These are phyloP conservation scores for Drymodes brunneopygia DNA, from an alignment of 2,113 vertebrate species.

Conservation along the genomic window DNA sequence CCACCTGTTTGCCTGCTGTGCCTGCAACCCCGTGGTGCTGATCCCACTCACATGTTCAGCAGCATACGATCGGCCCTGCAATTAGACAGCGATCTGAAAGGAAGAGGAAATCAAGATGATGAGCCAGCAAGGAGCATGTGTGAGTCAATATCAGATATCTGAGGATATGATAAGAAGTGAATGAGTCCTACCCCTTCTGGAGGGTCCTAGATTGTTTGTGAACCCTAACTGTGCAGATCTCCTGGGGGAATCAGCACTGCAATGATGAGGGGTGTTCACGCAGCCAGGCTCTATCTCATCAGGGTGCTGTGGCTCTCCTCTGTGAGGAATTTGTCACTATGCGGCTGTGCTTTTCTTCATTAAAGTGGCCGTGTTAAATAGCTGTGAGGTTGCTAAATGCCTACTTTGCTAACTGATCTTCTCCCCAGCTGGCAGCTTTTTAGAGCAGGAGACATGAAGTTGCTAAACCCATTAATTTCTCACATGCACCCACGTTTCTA, in stretches of 20 bases:
- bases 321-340: not conserved
- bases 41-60: not conserved
- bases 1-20: not conserved
- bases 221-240: not conserved
- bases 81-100: not conserved
- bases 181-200: not conserved
- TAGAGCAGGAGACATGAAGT: not conserved
- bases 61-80: not conserved
- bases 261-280: not conserved
- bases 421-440: not conserved
- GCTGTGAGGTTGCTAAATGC: not conserved
- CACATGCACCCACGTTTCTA: not conserved
- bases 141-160: not conserved
- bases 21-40: not conserved
- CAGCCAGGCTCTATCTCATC: not conserved
- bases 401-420: not conserved
- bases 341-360: not conserved
- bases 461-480: not conserved
- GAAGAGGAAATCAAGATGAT: not conserved
- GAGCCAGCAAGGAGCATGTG: not conserved
- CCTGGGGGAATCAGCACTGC: not conserved
- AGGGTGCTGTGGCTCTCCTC: not conserved
- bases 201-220: not conserved
- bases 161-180: not conserved
- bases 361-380: not conserved